Evolutionary conservation across 2,797 vertebrate species (phyloP), one percentile per base, ranked within the genome.

Genomic region (Acanthornis magna): DNA sequence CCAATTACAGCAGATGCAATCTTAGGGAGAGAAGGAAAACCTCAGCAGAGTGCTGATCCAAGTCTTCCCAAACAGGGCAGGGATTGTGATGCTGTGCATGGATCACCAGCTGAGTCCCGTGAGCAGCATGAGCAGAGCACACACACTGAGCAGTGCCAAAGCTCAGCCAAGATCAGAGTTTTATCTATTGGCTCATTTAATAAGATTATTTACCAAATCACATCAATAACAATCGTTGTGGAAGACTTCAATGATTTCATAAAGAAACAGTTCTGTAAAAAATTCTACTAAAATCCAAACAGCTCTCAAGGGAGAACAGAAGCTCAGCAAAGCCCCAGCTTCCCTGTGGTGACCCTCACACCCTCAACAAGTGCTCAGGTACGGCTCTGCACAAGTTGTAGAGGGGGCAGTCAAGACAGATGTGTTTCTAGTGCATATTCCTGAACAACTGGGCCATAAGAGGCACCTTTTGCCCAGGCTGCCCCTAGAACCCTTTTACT

Each of bases 101-200:
- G 58, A 13, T 27, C n/a, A 8, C 10, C 58, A 67, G 5, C 63
- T 32, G 47, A 9, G 25, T 25, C 38, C 62, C 60, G 42, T 38
- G 43, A 86, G 77, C 65, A 77, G 68, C 2, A 2, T 13, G 27
- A 76, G 83, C 68, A 47, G 34, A 79, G 27, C 32, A 78, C 2
- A 8, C 0, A 2, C 30, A 40, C 47, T 0, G 0, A 55, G 65
- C 66, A 51, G 45, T 9, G 4, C 68, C 66, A 70, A 62, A 87
- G 60, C 67, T 68, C 75, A 55, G 71, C 21, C 21, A 11, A 38
- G 19, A 81, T 23, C 45, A 91, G 20, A 78, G 47, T 50, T 89
- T 54, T 65, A 23, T 38, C 34, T 43, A 6, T 21, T 43, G 51
- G 50, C 25, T 76, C 36, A 72, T 48, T 67, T 77, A 51, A 47